Evolutionary conservation across 2,888 invertebrate species (phyloP).

Genomic region (Leptopilina drosophilae): DNA sequence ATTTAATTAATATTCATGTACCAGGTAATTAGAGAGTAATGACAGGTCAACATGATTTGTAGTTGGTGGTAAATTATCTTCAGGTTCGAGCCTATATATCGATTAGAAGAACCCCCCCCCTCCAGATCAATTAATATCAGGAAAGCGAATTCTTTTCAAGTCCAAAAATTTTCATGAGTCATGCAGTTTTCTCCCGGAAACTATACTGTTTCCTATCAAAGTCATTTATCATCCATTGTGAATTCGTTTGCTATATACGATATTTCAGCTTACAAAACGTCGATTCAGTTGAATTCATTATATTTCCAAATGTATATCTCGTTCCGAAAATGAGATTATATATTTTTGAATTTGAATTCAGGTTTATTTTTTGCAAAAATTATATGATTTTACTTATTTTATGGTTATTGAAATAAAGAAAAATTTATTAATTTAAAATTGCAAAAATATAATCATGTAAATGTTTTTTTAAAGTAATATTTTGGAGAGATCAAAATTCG

Average conservation of each 20-base stretch:
- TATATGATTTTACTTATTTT: too few species aligned
- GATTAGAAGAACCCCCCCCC: not conserved
- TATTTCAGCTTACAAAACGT: not conserved
- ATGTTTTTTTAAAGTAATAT: too few species aligned
- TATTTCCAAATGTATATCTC: not conserved
- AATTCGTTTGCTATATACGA: not conserved
- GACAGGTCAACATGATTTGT: constrained; percentile 17
- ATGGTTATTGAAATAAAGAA: too few species aligned
- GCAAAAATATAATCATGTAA: too few species aligned
- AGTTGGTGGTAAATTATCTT: not conserved
- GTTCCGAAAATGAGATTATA: too few species aligned
- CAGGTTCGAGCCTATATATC: constrained; percentile 3
- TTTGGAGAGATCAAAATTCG: too few species aligned
- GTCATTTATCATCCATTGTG: constrained; percentile 34
- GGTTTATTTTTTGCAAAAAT: too few species aligned
- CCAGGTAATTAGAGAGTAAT: constrained; percentile 6
- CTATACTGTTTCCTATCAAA: constrained; percentile 16
- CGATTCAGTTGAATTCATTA: constrained; percentile 2
- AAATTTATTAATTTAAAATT: too few species aligned
- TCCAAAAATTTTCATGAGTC: constrained; percentile 31
- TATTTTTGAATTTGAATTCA: too few species aligned
- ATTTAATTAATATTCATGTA: constrained; percentile 5
- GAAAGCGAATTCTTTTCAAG: constrained; percentile 31
- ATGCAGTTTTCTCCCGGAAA: constrained; percentile 24
- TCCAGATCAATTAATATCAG: constrained; percentile 21